A percentile compares a stretch with the other conserved stretches of the same genome.
These are phyloP conservation scores for Chiridota heheva DNA, from an alignment of 35 echinoderm and acorn worm genomes.

Conservation along the genomic window DNA sequence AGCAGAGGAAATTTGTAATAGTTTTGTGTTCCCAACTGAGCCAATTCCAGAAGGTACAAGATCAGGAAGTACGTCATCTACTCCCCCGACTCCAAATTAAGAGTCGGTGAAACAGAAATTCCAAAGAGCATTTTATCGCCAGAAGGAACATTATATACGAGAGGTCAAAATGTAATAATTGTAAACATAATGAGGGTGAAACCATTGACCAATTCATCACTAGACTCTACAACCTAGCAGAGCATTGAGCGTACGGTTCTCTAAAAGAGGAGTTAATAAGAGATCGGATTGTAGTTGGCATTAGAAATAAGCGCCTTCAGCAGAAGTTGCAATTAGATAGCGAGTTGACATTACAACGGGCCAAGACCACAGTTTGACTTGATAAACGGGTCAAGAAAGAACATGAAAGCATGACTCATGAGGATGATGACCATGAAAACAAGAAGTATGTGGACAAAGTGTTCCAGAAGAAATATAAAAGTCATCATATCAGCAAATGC, in stretches of 20 bases:
- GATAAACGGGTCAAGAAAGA: slow-evolving; percentile 9
- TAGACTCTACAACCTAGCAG: background rate
- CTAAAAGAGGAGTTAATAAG: background rate
- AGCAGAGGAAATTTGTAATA: slow-evolving; percentile 14
- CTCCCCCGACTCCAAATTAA: background rate
- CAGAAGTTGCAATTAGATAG: slow-evolving; percentile 22
- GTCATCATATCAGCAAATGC: background rate
- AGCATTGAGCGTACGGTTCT: background rate
- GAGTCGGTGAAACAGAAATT: slow-evolving; percentile 16
- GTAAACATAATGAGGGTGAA: background rate
- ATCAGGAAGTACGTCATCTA: background rate
- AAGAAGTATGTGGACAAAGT: background rate
- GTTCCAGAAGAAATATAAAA: background rate
- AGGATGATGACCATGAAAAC: background rate
- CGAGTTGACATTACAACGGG: slow-evolving; percentile 1
- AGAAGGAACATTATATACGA: background rate
- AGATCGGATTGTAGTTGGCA: slow-evolving; percentile 38
- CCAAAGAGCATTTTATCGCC: slow-evolving; percentile 3
- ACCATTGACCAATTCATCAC: slow-evolving; percentile 4
- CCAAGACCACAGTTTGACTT: slow-evolving; percentile 19
- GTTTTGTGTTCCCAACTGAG: background rate
- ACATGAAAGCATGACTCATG: background rate
- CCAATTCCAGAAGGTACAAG: background rate
- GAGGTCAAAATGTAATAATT: background rate
- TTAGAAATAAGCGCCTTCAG: background rate